Evolutionary conservation across 2,113 vertebrate species (phyloP).

Genomic region (Elaphurus davidianus): DNA sequence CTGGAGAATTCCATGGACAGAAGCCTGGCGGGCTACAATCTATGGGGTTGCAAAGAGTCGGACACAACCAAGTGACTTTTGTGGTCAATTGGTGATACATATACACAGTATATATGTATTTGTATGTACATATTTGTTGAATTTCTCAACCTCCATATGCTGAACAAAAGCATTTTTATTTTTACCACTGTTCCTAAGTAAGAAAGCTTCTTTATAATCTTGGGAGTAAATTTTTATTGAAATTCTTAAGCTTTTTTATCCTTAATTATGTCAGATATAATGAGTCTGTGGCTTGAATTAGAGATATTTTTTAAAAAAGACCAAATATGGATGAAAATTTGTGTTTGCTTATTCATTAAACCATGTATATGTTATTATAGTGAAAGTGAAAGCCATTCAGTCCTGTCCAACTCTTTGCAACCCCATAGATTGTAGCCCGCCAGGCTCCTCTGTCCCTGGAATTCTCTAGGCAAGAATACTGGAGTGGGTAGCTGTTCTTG

Average conservation of each 20-base stretch:
- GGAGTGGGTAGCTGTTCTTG: neutral
- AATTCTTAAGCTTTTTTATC: neutral
- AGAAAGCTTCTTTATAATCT: conserved; percentile 9
- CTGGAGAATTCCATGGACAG: neutral
- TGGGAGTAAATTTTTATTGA: conserved; percentile 4
- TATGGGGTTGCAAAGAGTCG: neutral
- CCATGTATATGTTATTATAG: neutral
- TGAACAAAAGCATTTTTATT: neutral
- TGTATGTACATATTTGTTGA: neutral
- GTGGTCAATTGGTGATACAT: neutral
- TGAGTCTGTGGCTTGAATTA: neutral
- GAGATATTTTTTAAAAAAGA: neutral
- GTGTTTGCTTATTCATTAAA: neutral
- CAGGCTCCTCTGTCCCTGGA: neutral
- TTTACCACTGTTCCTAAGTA: conserved; percentile 10
- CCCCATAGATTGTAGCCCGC: neutral
- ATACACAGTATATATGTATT: neutral
- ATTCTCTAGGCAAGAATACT: neutral
- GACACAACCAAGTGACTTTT: neutral
- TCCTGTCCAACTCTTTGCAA: neutral
- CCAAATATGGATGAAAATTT: neutral
- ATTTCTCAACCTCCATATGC: neutral
- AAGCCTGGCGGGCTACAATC: neutral
- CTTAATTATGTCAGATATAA: conserved; percentile 1
- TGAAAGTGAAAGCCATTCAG: neutral